Evolutionary conservation across 2,888 invertebrate species (phyloP).

Genomic region (Hirtodrosophila confusa): DNA sequence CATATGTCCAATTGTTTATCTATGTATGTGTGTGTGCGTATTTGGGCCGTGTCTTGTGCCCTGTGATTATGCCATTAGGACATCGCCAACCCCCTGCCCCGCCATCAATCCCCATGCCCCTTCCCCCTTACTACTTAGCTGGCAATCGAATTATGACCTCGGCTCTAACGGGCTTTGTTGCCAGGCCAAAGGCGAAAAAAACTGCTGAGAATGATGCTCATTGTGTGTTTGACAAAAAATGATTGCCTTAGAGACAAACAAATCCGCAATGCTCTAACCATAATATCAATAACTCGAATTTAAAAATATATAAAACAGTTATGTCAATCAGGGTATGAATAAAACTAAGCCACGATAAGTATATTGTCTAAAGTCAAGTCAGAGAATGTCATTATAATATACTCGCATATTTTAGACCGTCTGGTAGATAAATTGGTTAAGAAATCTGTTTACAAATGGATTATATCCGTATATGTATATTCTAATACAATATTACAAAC

Average conservation of each 20-base stretch:
- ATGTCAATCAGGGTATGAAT: too few species aligned
- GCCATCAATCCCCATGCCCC: background rate
- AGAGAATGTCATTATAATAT: too few species aligned
- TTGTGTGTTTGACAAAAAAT: constrained; percentile 4
- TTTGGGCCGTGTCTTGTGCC: constrained; percentile 19
- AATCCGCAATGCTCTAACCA: too few species aligned
- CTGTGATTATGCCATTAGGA: constrained; percentile 72
- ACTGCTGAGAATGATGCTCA: background rate
- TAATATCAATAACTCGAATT: too few species aligned
- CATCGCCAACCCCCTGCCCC: constrained; percentile 1
- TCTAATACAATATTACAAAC: too few species aligned
- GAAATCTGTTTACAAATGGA: too few species aligned
- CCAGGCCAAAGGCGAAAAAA: constrained; percentile 6
- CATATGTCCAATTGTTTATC: constrained; percentile 41
- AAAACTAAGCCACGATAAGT: too few species aligned
- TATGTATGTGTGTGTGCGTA: constrained; percentile 17
- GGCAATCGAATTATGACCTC: constrained; percentile 69
- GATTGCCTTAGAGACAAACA: constrained; percentile 16
- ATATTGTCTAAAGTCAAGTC: too few species aligned
- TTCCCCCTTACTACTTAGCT: constrained; percentile 10
- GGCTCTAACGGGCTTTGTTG: constrained; percentile 38
- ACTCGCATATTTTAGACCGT: too few species aligned
- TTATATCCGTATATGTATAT: too few species aligned
- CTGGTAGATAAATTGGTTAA: too few species aligned
- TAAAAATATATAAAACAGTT: too few species aligned